Conservation (phyloP, 2,797 vertebrate species). For the Vireo griseus region DNA sequence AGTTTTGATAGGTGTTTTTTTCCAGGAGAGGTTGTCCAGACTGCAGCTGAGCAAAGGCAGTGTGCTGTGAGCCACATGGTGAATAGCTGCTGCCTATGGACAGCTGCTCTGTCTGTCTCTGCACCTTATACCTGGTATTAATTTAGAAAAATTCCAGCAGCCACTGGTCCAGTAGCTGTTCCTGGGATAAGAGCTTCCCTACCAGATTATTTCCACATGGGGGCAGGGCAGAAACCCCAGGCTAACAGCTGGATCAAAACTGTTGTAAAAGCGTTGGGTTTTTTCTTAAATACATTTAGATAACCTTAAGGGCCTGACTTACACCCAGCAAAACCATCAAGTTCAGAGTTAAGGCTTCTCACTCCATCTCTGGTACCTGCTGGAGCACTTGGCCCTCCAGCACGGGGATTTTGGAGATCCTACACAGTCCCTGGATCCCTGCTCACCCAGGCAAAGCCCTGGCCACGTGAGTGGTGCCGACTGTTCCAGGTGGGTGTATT, state of each 20-base stretch:
- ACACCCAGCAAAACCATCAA: not conserved
- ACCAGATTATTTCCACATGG: not conserved
- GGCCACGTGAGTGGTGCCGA: not conserved
- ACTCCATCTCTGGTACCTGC: not conserved
- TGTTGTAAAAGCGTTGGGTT: not conserved
- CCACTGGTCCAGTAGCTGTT: not conserved
- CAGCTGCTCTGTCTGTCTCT: not conserved
- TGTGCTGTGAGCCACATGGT: not conserved
- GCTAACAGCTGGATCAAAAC: not conserved
- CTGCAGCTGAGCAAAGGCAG: not conserved
- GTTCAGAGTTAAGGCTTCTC: constrained; percentile 37
- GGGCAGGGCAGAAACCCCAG: not conserved
- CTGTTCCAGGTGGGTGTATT: not conserved
- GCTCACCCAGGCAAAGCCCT: not conserved
- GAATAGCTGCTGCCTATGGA: fast-evolving
- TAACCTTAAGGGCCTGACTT: constrained; percentile 41
- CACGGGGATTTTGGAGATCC: not conserved
- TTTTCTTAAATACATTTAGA: not conserved
- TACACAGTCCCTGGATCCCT: not conserved
- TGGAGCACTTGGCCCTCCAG: not conserved
- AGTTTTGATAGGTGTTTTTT: not conserved
- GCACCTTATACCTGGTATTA: not conserved
- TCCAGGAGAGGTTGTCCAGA: not conserved
- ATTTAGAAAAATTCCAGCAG: not conserved
- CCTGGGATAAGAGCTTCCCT: not conserved